phyloP scores from a whole-genome alignment of 2,797 vertebrate species.

The Chanos chanos region DNA sequence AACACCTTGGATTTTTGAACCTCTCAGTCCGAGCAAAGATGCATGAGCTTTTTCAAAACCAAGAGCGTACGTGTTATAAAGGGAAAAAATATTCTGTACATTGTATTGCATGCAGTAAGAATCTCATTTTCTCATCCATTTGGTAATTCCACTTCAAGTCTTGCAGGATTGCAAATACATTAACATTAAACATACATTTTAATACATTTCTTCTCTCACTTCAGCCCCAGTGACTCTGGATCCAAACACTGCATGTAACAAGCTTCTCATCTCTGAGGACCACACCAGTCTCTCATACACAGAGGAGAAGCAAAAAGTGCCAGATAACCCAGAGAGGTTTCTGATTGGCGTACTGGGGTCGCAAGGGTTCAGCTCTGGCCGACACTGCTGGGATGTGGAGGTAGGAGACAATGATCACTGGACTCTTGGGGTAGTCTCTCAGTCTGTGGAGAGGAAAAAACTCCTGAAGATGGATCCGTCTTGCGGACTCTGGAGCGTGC shows the following conservation, averaged over 20 bases:
- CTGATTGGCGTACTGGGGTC: constrained; percentile 27
- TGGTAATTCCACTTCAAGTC: neutral
- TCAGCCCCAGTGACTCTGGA: constrained; percentile 33
- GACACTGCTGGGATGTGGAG: constrained; percentile 39
- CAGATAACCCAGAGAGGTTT: constrained; percentile 23
- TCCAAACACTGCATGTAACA: constrained; percentile 23
- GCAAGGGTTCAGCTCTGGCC: constrained; percentile 30
- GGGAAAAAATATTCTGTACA: too few relatives aligned
- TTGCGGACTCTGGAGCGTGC: constrained; percentile 21
- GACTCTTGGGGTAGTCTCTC: constrained; percentile 29
- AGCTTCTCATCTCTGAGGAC: constrained; percentile 3
- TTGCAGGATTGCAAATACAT: neutral
- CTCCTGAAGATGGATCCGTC: constrained; percentile 25
- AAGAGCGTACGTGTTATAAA: too few relatives aligned
- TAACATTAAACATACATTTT: too few relatives aligned
- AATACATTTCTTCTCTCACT: neutral
- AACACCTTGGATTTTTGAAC: too few relatives aligned
- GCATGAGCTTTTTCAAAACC: too few relatives aligned
- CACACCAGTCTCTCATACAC: neutral
- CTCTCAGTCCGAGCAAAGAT: too few relatives aligned
- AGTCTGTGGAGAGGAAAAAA: constrained; percentile 21
- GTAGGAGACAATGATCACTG: constrained; percentile 30
- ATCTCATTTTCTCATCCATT: neutral
- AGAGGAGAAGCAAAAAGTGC: neutral
- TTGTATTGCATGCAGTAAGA: too few relatives aligned